Evolutionary conservation across 2,888 invertebrate species (phyloP).

Genomic region (Phaonia tiefii): DNA sequence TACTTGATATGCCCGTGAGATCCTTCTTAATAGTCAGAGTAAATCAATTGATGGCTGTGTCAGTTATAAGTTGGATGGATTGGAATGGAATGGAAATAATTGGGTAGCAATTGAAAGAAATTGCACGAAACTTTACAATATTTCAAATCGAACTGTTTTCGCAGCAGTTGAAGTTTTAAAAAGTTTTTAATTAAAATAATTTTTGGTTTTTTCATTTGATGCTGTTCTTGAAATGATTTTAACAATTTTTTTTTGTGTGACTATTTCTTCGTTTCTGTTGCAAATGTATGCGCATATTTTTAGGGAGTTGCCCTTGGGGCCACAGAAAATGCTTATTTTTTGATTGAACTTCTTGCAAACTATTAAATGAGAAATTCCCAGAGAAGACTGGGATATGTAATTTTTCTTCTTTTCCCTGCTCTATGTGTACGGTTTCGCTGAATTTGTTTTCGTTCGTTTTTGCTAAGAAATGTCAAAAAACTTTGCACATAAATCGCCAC

Average conservation of each 20-base stretch:
- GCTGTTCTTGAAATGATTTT: slow-evolving; percentile 38
- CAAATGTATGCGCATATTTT: slow-evolving; percentile 59
- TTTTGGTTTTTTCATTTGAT: slow-evolving; percentile 19
- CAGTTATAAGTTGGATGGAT: slow-evolving; percentile 49
- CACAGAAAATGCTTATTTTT: slow-evolving; percentile 38
- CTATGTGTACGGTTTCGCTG: neutral
- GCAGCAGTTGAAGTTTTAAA: slow-evolving; percentile 8
- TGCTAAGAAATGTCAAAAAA: slow-evolving; percentile 71
- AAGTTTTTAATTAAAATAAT: slow-evolving; percentile 62
- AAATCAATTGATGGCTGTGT: slow-evolving; percentile 58
- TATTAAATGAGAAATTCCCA: slow-evolving; percentile 63
- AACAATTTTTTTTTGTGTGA: slow-evolving; percentile 27
- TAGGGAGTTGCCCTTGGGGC: slow-evolving; percentile 15
- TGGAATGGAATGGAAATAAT: slow-evolving; percentile 12
- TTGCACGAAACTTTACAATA: slow-evolving; percentile 37
- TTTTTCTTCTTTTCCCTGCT: slow-evolving; percentile 48
- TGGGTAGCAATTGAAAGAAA: slow-evolving; percentile 37
- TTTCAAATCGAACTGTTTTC: slow-evolving; percentile 19
- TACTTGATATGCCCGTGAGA: slow-evolving; percentile 44
- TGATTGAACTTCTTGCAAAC: slow-evolving; percentile 64
- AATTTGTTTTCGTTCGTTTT: slow-evolving; percentile 21
- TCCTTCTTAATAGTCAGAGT: slow-evolving; percentile 54
- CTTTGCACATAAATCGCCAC: slow-evolving; percentile 72
- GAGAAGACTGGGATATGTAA: slow-evolving; percentile 51
- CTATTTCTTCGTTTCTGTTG: neutral